A percentile compares a stretch with the other conserved stretches of the same genome.
Conservation (phyloP, 2,113 vertebrate genomes). For the Pitta sordida region DNA sequence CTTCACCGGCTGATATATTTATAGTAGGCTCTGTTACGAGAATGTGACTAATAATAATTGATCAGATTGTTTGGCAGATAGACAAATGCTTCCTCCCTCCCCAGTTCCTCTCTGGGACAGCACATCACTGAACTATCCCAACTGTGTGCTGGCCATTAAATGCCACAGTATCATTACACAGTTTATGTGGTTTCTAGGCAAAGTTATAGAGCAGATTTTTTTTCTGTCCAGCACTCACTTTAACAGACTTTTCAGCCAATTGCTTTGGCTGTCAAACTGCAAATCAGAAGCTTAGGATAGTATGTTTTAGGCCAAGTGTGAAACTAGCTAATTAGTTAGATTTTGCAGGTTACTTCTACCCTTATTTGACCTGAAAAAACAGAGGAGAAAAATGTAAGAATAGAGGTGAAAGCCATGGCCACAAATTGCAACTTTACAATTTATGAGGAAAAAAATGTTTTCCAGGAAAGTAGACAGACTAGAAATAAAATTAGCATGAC, state of each 20-base stretch:
- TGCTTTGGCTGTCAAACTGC: background rate
- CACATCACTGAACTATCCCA: background rate
- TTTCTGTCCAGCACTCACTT: background rate
- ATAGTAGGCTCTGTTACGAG: background rate
- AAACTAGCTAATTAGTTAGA: background rate
- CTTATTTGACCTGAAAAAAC: background rate
- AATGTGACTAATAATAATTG: slow-evolving; percentile 15
- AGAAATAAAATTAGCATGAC: background rate
- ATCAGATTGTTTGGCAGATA: background rate
- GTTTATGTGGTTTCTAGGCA: background rate
- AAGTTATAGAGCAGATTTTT: background rate
- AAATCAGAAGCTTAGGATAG: background rate
- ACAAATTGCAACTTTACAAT: background rate
- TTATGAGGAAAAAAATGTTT: background rate
- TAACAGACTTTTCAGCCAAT: background rate
- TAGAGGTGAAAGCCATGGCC: background rate
- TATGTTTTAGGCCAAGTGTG: background rate
- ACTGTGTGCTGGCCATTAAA: background rate
- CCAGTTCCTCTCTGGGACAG: background rate
- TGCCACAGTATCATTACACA: background rate
- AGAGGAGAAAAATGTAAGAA: background rate
- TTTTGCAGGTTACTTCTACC: background rate
- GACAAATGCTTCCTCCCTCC: background rate
- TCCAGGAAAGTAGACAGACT: background rate
- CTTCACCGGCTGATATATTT: background rate